These are phyloP conservation scores for Lepidurus couesii DNA, from an alignment of 1,140 invertebrate genomes.

Conservation along the genomic window DNA sequence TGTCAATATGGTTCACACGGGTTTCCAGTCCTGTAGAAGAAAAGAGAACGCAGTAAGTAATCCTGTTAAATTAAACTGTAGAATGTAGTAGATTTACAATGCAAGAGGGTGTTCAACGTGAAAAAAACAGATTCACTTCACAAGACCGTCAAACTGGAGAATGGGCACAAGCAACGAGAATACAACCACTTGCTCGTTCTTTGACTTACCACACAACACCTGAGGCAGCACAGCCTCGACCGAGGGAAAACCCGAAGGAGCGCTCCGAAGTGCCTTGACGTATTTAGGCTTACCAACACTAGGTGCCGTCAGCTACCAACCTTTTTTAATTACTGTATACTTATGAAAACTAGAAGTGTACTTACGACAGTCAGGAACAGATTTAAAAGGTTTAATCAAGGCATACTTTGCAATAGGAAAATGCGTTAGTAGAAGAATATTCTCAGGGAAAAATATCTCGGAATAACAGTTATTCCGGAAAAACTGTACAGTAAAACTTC, in stretches of 20 bases:
- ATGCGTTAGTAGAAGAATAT: too few species aligned
- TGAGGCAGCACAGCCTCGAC: conserved; percentile 8
- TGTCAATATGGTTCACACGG: not conserved
- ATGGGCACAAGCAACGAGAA: not conserved
- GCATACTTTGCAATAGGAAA: too few species aligned
- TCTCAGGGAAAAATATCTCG: too few species aligned
- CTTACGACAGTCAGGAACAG: too few species aligned
- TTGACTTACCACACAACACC: conserved; percentile 5
- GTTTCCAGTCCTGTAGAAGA: not conserved
- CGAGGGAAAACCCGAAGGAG: not conserved
- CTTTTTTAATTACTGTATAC: not conserved
- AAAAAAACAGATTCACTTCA: not conserved
- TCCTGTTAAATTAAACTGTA: not conserved
- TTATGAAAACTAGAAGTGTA: too few species aligned
- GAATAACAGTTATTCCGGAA: too few species aligned
- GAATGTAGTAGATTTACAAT: not conserved
- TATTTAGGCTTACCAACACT: not conserved
- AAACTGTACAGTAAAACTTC: too few species aligned
- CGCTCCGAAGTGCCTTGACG: not conserved
- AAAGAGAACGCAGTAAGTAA: not conserved
- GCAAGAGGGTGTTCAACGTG: not conserved
- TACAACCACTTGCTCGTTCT: not conserved
- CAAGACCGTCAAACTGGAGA: not conserved
- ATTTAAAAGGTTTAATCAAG: too few species aligned
- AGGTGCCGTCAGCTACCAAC: not conserved